These are phyloP conservation scores for Heliothis subflexa DNA, from an alignment of 1,140 invertebrate genomes.

Conservation along the genomic window DNA sequence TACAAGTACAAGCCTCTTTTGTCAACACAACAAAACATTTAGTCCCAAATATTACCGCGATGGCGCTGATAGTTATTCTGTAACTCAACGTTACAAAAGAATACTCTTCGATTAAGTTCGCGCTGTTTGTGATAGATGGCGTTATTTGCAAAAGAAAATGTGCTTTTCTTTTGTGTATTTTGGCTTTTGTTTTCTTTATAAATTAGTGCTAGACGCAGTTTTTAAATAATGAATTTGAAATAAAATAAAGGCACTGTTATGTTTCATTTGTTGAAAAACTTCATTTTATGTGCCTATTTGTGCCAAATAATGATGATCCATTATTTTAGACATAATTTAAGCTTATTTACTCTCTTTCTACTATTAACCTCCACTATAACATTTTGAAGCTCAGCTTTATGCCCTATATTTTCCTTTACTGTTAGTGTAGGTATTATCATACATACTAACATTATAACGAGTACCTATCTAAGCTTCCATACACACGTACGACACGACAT, in stretches of 20 bases:
- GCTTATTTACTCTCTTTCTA: too few species aligned
- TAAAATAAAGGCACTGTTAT: too few species aligned
- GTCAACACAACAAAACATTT: conserved; percentile 29
- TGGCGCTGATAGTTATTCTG: conserved; percentile 14
- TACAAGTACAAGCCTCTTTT: conserved; percentile 31
- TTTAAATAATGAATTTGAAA: too few species aligned
- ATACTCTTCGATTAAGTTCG: conserved; percentile 6
- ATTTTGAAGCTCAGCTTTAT: too few species aligned
- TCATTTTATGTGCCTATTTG: too few species aligned
- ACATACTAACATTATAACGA: not conserved
- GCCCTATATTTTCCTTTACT: too few species aligned
- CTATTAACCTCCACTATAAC: too few species aligned
- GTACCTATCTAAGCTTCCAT: not conserved
- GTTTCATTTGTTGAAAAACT: too few species aligned
- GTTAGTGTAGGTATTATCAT: too few species aligned
- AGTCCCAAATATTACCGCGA: conserved; percentile 17
- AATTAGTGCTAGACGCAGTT: not conserved
- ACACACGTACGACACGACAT: conserved; percentile 13
- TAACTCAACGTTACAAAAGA: conserved; percentile 24
- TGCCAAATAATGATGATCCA: too few species aligned
- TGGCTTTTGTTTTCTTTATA: not conserved
- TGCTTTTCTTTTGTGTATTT: conserved; percentile 1
- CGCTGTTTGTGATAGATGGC: conserved; percentile 13
- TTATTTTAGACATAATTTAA: too few species aligned
- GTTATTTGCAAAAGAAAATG: not conserved